Conservation (phyloP, 2,888 invertebrate genomes). For the Neria commutata region DNA sequence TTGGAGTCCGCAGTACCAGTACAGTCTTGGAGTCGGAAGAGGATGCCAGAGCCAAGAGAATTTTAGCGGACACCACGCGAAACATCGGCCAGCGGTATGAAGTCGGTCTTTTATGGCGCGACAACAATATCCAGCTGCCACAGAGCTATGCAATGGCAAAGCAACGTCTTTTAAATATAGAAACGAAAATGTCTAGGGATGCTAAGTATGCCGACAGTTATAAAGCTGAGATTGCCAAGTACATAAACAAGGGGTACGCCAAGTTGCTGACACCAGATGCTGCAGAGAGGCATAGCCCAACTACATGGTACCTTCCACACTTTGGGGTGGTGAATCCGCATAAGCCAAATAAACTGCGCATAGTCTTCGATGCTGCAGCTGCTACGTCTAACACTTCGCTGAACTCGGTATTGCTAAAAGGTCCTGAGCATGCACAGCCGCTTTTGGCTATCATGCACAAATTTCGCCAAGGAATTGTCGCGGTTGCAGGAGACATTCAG, state of each 20-base stretch:
- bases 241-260: constrained; percentile 30
- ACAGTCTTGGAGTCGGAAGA: constrained; percentile 11
- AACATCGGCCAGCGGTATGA: neutral
- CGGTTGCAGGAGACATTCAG: constrained; percentile 15
- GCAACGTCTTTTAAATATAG: constrained; percentile 22
- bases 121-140: neutral
- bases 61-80: neutral
- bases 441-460: constrained; percentile 13
- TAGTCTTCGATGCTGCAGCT: constrained; percentile 49
- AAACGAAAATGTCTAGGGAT: constrained; percentile 23
- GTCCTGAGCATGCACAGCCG: constrained; percentile 39
- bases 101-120: neutral
- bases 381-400: constrained; percentile 33
- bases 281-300: constrained; percentile 5
- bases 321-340: constrained; percentile 41
- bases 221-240: constrained; percentile 3
- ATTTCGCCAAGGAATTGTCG: constrained; percentile 17
- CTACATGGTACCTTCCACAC: constrained; percentile 43
- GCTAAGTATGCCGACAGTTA: constrained; percentile 17
- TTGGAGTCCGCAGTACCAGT: neutral
- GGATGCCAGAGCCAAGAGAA: constrained; percentile 5
- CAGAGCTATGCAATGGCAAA: constrained; percentile 18
- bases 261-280: constrained; percentile 24
- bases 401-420: constrained; percentile 38
- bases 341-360: constrained; percentile 38